These are phyloP conservation scores for Phaonia tiefii DNA, from an alignment of 2,888 invertebrate genomes.

Conservation along the genomic window DNA sequence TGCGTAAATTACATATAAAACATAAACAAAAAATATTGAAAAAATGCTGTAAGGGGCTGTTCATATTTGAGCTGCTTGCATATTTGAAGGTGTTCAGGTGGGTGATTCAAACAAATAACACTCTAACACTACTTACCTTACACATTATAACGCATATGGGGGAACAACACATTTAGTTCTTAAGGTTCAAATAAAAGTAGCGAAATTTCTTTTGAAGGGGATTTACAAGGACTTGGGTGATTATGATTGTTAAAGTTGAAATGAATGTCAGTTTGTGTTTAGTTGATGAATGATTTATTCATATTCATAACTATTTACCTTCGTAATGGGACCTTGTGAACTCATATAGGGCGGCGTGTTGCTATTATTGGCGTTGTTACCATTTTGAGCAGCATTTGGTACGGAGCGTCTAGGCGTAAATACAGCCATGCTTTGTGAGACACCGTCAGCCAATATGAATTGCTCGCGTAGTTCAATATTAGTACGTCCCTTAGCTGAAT, in stretches of 20 bases:
- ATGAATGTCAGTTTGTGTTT: constrained; percentile 51
- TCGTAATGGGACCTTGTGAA: constrained; percentile 94
- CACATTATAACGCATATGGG: constrained; percentile 59
- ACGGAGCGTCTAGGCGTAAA: constrained; percentile 97
- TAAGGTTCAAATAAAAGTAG: constrained; percentile 20
- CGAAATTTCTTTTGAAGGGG: constrained; percentile 30
- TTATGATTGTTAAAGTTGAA: constrained; percentile 42
- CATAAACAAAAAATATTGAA: constrained; percentile 11
- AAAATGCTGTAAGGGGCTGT: constrained; percentile 6
- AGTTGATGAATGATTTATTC: constrained; percentile 52
- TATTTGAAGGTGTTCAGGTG: constrained; percentile 9
- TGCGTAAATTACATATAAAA: constrained; percentile 31
- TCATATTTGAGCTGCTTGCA: constrained; percentile 26
- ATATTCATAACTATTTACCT: constrained; percentile 84
- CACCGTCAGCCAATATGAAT: constrained; percentile 99
- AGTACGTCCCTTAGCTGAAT: constrained; percentile 96
- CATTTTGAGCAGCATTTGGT: constrained; percentile 86
- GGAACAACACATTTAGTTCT: constrained; percentile 25
- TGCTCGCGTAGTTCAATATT: constrained; percentile 99
- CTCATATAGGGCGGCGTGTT: constrained; percentile 81
- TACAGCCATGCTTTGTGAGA: constrained; percentile 99
- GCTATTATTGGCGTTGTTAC: constrained; percentile 64
- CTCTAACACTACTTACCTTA: constrained; percentile 66
- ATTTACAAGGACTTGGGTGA: constrained; percentile 52
- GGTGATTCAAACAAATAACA: constrained; percentile 35